These are phyloP conservation scores for Pachydiplax longipennis DNA, from an alignment of 2,888 invertebrate species.

Conservation along the genomic window DNA sequence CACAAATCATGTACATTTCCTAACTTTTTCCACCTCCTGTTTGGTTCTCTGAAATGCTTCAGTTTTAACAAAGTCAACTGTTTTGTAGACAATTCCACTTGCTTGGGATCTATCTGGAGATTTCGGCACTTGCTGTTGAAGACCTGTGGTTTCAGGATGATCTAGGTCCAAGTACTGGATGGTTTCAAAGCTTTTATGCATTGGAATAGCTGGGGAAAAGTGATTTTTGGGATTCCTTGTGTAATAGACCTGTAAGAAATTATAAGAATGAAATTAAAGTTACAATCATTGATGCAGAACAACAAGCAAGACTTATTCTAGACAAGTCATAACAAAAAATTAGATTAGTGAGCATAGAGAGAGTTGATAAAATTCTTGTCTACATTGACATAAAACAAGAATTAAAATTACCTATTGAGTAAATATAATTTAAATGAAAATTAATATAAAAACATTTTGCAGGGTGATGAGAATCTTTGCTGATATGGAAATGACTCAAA, in stretches of 20 bases:
- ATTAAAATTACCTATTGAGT: too few species aligned
- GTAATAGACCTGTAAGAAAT: constrained; percentile 58
- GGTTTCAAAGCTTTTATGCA: constrained; percentile 57
- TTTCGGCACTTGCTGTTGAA: constrained; percentile 55
- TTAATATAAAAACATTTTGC: too few species aligned
- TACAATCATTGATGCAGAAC: too few species aligned
- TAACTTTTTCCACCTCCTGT: constrained; percentile 77
- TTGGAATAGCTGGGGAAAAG: constrained; percentile 57
- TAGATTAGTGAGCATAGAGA: too few species aligned
- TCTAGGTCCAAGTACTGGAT: constrained; percentile 90
- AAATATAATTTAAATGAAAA: too few species aligned
- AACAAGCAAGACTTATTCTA: too few species aligned
- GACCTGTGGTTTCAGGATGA: constrained; percentile 64
- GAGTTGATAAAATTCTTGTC: too few species aligned
- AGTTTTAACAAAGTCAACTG: constrained; percentile 93
- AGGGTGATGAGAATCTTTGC: too few species aligned
- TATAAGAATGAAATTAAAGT: too few species aligned
- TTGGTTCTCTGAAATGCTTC: constrained; percentile 89
- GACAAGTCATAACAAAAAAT: too few species aligned
- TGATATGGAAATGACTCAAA: too few species aligned
- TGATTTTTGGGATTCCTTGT: constrained; percentile 57
- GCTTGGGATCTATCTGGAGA: constrained; percentile 60
- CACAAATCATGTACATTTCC: constrained; percentile 57
- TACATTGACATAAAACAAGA: too few species aligned
- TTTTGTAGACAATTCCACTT: constrained; percentile 78